phyloP scores from a whole-genome alignment of 2,797 vertebrate genomes.

The Agapornis canus region DNA sequence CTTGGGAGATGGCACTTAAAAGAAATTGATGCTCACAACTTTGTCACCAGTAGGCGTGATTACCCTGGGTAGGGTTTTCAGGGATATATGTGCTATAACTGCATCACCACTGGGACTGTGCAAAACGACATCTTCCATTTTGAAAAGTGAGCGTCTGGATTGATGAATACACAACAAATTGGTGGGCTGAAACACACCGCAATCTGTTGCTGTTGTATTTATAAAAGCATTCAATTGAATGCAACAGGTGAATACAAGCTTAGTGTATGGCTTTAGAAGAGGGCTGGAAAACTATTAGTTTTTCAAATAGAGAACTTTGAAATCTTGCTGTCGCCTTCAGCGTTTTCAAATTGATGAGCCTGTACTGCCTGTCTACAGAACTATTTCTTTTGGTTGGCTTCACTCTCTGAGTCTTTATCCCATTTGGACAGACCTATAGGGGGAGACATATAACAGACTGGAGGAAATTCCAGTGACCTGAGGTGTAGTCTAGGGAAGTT shows the following conservation, averaged over 20 bases:
- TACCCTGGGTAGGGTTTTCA: not conserved
- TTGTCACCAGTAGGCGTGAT: not conserved
- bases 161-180: not conserved
- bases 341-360: not conserved
- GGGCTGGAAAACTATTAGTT: not conserved
- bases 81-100: not conserved
- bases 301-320: not conserved
- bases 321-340: not conserved
- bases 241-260: not conserved
- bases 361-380: not conserved
- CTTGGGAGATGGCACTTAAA: not conserved
- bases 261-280: not conserved
- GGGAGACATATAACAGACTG: not conserved
- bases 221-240: not conserved
- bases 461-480: not conserved
- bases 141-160: not conserved
- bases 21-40: not conserved
- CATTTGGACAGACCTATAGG: not conserved
- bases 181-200: not conserved
- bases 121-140: not conserved
- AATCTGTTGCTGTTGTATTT: not conserved
- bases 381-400: not conserved
- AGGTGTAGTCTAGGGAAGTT: not conserved
- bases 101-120: not conserved
- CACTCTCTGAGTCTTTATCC: not conserved